Evolutionary conservation across 2,888 invertebrate species (phyloP).

Genomic region (Caenorhabditis drosophilae): DNA sequence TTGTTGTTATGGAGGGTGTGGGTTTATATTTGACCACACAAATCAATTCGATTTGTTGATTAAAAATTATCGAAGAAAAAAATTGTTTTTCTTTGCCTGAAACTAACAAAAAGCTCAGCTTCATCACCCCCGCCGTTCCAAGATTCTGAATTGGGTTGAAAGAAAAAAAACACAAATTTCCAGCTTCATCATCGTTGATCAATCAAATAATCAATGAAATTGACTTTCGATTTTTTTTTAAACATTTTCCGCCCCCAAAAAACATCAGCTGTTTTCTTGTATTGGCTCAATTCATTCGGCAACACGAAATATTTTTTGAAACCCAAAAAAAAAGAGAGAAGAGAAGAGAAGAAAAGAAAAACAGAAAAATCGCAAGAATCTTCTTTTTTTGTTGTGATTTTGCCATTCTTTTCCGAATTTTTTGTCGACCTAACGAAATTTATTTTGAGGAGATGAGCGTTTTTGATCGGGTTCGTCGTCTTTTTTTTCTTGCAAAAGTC

Average conservation of each 20-base stretch:
- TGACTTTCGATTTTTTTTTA: neutral
- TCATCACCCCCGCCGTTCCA: constrained; percentile 5
- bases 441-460: constrained; percentile 31
- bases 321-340: neutral
- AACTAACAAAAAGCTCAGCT: constrained; percentile 5
- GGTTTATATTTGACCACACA: constrained; percentile 6
- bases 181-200: constrained; percentile 6
- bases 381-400: too few species aligned
- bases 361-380: too few species aligned
- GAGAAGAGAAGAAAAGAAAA: neutral
- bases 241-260: neutral
- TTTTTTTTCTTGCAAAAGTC: constrained; percentile 9
- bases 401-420: too few species aligned
- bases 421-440: too few species aligned
- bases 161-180: neutral
- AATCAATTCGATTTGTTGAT: constrained; percentile 2
- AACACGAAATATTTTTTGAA: too few species aligned
- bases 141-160: neutral
- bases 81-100: neutral
- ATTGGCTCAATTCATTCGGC: too few species aligned
- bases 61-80: neutral
- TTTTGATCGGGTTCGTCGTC: constrained; percentile 24
- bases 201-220: neutral
- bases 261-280: neutral
- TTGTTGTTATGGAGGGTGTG: too few species aligned